These are phyloP conservation scores for Xiphophorus birchmanni DNA, from an alignment of 2,797 vertebrate species.

Conservation along the genomic window DNA sequence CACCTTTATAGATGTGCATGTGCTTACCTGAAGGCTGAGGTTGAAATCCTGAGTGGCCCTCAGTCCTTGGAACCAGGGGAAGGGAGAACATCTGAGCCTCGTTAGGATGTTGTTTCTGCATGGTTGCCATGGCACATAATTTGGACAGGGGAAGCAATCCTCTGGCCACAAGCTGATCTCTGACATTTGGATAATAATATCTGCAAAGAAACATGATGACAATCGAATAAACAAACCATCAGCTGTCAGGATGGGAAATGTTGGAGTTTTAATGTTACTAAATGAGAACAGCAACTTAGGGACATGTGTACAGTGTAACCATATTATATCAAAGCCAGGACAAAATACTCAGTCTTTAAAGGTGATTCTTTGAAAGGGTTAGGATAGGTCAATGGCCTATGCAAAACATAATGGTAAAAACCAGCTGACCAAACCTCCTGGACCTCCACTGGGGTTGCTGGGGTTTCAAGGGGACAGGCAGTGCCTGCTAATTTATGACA, in stretches of 20 bases:
- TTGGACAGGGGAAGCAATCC: constrained; percentile 90
- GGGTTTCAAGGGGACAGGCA: too few species aligned
- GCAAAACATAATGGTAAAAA: too few species aligned
- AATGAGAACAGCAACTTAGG: neutral
- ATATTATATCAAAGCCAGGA: neutral
- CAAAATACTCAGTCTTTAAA: neutral
- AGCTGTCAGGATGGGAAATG: neutral
- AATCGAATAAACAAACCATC: neutral
- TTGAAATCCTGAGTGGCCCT: constrained; percentile 65
- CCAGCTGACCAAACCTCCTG: too few species aligned
- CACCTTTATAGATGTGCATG: neutral
- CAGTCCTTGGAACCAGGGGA: constrained; percentile 83
- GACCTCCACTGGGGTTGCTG: too few species aligned
- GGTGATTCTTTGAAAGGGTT: too few species aligned
- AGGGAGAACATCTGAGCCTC: constrained; percentile 89
- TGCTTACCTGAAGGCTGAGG: constrained; percentile 84
- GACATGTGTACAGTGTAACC: neutral
- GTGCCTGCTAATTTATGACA: too few species aligned
- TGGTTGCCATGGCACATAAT: constrained; percentile 92
- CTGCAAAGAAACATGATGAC: constrained; percentile 66
- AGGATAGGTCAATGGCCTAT: too few species aligned
- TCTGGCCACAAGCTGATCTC: constrained; percentile 93
- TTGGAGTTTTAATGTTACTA: neutral
- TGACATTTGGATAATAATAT: constrained; percentile 97
- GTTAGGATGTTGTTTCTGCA: constrained; percentile 83